Base-by-base conservation (phyloP, 1,140 invertebrate genomes). In the Drosophila melanica region DNA sequence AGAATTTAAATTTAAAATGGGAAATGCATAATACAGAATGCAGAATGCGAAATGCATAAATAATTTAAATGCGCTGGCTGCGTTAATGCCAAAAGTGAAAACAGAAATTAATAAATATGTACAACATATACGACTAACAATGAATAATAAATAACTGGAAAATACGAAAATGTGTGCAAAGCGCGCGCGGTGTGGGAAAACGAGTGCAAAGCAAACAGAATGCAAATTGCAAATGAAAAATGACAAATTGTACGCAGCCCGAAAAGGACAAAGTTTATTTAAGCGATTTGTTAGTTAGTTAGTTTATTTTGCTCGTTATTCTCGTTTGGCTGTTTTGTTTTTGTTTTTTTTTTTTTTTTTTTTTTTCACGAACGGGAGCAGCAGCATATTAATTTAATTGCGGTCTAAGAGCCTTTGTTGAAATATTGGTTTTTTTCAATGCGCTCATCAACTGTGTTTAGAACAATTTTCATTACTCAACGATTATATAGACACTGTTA, bases 201-300 rank as follows among this genome's bases (percentile, higher is more conserved):
- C 20, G 55, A 66, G 39, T 30, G 63, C 33, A 73, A 59, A 64
- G 47, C 76, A 85, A 85, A 79, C 65, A 78, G 75, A 86, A 81
- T 80, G 77, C 77, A 76, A 66, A 71, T 71, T 71, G 60, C 62
- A 76, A 65, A 76, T 69, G 65, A 14, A 51, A 81, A 87, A 78
- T 87, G 81, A 87, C 79, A 86, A 86, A 86, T 87, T 81, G 81
- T 81, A 62, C 68, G 65, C 66, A 68, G 64, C 47, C 14, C 48
- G 9, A 53, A 75, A 71, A 78, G 78, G 75, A 86, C 78, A 86
- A 86, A 86, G 78, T 86, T 86, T 86, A 86, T 86, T 86, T 80
- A 81, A 86, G 81, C 81, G 78, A 86, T 86, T 86, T 86, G 78
- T 81, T 86, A 68, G 78, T 71, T 81, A 65, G 55, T 72, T 75